Evolutionary conservation across 2,888 invertebrate genomes (phyloP).

Genomic region (Neocrepidodera transversa): DNA sequence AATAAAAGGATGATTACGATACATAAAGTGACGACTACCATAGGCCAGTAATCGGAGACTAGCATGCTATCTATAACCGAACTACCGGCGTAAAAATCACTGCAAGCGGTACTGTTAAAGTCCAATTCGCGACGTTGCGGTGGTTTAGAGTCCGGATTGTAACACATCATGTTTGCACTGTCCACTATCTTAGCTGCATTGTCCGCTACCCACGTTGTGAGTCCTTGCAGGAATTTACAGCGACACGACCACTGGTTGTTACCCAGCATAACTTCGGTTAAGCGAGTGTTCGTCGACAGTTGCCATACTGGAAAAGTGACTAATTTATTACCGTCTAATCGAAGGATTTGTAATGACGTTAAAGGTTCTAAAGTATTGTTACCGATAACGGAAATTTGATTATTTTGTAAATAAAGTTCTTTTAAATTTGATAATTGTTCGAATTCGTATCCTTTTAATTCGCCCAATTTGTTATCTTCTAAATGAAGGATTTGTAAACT

Average conservation of each 20-base stretch:
- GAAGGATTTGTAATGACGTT: slow-evolving; percentile 78
- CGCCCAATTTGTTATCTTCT: slow-evolving; percentile 82
- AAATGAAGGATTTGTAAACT: slow-evolving; percentile 82
- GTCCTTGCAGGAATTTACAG: slow-evolving; percentile 85
- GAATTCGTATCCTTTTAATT: slow-evolving; percentile 85
- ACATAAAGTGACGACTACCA: slow-evolving; percentile 81
- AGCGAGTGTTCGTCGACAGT: slow-evolving; percentile 70
- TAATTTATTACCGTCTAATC: slow-evolving; percentile 85
- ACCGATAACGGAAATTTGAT: slow-evolving; percentile 78
- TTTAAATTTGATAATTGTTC: slow-evolving; percentile 79
- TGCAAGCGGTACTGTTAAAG: slow-evolving; percentile 85
- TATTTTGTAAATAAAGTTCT: slow-evolving; percentile 86
- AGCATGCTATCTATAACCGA: slow-evolving; percentile 84
- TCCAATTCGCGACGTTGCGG: slow-evolving; percentile 81
- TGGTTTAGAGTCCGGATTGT: slow-evolving; percentile 76
- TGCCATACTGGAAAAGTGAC: slow-evolving; percentile 83
- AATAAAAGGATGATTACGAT: slow-evolving; percentile 80
- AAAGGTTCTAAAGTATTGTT: slow-evolving; percentile 82
- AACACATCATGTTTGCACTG: slow-evolving; percentile 80
- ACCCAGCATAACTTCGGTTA: slow-evolving; percentile 79
- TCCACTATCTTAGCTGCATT: slow-evolving; percentile 82
- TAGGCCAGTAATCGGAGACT: slow-evolving; percentile 83
- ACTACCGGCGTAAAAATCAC: slow-evolving; percentile 84
- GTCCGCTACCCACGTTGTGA: slow-evolving; percentile 82
- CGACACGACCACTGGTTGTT: slow-evolving; percentile 91